phyloP scores from a whole-genome alignment of 1,140 invertebrate species.

The Arctopsyche grandis region DNA sequence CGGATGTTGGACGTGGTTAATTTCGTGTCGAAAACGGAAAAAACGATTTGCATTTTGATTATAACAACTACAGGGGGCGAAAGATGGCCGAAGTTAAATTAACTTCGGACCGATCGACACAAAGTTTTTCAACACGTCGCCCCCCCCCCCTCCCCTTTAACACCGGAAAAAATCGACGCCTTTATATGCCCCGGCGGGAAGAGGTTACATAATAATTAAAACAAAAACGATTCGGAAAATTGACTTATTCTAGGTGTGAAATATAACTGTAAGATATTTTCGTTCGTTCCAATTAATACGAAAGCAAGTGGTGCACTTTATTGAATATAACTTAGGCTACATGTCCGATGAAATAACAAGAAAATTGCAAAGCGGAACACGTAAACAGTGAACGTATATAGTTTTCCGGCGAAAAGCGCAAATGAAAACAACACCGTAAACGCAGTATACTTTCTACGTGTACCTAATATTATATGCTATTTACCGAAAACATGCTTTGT shows the following conservation, averaged over 20 bases:
- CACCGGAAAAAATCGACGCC: not conserved
- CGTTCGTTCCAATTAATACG: no score
- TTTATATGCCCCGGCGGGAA: not conserved
- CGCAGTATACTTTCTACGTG: conserved; percentile 8
- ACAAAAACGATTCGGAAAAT: not conserved
- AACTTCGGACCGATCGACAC: conserved; percentile 40
- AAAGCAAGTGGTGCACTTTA: not conserved
- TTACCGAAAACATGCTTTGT: not conserved
- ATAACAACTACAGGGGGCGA: conserved; percentile 25
- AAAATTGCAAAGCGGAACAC: conserved; percentile 5
- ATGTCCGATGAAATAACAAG: not conserved
- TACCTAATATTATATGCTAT: conserved; percentile 7
- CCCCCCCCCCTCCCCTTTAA: no score
- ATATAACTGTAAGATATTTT: no score
- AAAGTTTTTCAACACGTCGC: conserved; percentile 32
- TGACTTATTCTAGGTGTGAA: not conserved
- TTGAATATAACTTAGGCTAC: not conserved
- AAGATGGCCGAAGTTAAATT: conserved; percentile 48
- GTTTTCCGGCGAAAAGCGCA: conserved; percentile 21
- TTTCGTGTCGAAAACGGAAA: conserved; percentile 33
- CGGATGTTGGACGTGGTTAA: conserved; percentile 22
- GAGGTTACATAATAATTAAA: conserved; percentile 21
- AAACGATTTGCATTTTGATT: conserved; percentile 49
- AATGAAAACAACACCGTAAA: conserved; percentile 20
- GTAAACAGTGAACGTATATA: not conserved